Conservation (phyloP, 35 echinoderm and acorn worm species). For the Apostichopus californicus region DNA sequence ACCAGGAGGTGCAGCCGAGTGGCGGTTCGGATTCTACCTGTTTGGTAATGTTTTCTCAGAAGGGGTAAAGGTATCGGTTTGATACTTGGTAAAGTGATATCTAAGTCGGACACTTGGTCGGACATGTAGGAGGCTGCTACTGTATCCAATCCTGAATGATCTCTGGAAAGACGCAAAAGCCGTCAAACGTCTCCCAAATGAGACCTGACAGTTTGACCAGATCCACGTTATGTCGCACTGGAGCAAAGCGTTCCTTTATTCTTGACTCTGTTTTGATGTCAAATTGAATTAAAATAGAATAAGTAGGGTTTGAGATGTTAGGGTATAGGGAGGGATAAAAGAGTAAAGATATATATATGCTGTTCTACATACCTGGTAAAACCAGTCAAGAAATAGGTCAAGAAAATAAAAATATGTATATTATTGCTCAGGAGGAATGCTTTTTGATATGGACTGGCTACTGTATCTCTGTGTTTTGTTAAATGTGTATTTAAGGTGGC, state of each 20-base stretch:
- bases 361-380: neutral
- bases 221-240: neutral
- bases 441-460: neutral
- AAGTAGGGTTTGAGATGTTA: neutral
- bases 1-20: neutral
- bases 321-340: neutral
- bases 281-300: neutral
- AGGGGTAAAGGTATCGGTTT: slow-evolving; percentile 1
- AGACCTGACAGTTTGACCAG: neutral
- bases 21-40: neutral
- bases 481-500: neutral
- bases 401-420: neutral
- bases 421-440: neutral
- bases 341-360: neutral
- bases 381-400: neutral
- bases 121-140: slow-evolving; percentile 6
- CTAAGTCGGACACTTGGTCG: neutral
- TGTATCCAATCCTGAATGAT: neutral
- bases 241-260: neutral
- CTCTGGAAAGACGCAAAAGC: neutral
- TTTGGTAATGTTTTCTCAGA: slow-evolving; percentile 16
- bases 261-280: neutral
- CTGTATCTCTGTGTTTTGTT: neutral
- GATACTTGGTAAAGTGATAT: slow-evolving; percentile 1
- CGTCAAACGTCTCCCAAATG: neutral